A percentile compares a stretch with the other conserved stretches of the same genome.
phyloP scores from a whole-genome alignment of 2,797 vertebrate genomes.

The Peromyscus melanophrys region DNA sequence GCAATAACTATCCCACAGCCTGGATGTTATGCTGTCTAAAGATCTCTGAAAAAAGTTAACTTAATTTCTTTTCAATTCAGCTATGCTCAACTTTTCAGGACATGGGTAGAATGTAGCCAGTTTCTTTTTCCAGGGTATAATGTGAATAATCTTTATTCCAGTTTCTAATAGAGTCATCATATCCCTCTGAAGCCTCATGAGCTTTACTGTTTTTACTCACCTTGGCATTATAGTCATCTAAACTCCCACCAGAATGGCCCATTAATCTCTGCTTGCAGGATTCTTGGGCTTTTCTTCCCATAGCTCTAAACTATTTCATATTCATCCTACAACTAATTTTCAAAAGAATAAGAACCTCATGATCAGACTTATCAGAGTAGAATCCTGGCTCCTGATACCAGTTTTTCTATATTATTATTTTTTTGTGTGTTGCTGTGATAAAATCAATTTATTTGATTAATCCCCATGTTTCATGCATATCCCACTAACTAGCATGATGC shows the following conservation, averaged over 20 bases:
- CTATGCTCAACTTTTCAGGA: background rate
- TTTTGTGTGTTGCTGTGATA: background rate
- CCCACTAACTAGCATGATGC: background rate
- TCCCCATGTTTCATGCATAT: background rate
- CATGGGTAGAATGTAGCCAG: background rate
- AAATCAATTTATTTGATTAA: slow-evolving; percentile 15
- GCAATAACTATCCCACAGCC: background rate
- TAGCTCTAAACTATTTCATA: background rate
- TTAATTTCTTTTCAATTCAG: background rate
- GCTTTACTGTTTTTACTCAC: background rate
- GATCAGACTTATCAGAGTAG: background rate
- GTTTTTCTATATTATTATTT: background rate
- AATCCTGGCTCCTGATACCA: background rate
- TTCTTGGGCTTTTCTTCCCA: background rate
- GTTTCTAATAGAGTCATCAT: background rate
- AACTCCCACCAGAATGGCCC: background rate
- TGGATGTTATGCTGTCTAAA: background rate
- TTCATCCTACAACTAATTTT: background rate
- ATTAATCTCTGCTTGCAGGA: background rate
- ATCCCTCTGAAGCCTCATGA: background rate
- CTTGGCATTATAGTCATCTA: background rate
- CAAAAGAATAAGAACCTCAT: background rate
- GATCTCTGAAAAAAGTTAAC: background rate
- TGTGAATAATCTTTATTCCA: background rate
- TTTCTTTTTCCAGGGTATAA: background rate